A percentile compares a stretch with the other conserved stretches of the same genome.
Conservation (phyloP, 2,888 invertebrate genomes). For the Patella pellucida region DNA sequence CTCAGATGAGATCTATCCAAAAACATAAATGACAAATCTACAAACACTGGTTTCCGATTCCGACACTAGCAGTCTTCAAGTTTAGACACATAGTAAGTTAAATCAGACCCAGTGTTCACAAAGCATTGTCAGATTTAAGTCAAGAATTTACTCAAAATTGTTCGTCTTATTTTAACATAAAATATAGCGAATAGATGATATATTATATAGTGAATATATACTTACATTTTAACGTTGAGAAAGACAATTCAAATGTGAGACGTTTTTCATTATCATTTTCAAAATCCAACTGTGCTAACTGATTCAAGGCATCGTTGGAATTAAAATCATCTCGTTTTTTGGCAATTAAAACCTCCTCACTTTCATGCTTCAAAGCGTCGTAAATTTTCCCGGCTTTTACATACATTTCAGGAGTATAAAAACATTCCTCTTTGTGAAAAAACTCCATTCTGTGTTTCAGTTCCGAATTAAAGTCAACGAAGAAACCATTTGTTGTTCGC, state of each 20-base stretch:
- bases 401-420: conserved; percentile 60
- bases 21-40: too few relatives aligned
- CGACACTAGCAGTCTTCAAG: too few relatives aligned
- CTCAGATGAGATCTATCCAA: too few relatives aligned
- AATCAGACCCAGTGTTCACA: too few relatives aligned
- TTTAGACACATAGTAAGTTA: too few relatives aligned
- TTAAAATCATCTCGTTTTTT: conserved; percentile 40
- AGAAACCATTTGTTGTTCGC: neutral
- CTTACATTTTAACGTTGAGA: conserved; percentile 67
- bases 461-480: neutral
- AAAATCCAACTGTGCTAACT: conserved; percentile 49
- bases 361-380: conserved; percentile 50
- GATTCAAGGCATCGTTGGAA: conserved; percentile 30
- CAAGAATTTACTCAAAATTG: too few relatives aligned
- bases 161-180: neutral
- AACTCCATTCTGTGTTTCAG: conserved; percentile 36
- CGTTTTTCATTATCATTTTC: conserved; percentile 58
- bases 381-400: conserved; percentile 57
- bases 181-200: neutral
- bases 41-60: too few relatives aligned
- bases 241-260: conserved; percentile 62
- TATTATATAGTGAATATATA: too few relatives aligned
- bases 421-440: conserved; percentile 56
- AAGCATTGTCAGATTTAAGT: too few relatives aligned
- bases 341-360: conserved; percentile 29